Percentiles rank a stretch among this genome's conserved stretches.
Conservation (phyloP, 2,797 vertebrate genomes). For the Morelia viridis region DNA sequence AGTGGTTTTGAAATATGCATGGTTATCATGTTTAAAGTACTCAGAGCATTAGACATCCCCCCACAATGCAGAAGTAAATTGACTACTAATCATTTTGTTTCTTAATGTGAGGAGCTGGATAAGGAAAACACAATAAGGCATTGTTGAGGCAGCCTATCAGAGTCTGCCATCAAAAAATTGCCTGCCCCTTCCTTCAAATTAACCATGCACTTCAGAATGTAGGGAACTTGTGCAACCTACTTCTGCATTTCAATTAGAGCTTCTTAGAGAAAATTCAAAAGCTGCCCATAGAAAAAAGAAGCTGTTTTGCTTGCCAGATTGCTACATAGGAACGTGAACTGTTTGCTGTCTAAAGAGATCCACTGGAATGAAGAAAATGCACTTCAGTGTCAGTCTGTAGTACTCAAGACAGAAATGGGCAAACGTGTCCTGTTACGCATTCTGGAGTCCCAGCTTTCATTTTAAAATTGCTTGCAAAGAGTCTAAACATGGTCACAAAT, state of each 20-base stretch:
- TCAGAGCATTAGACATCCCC: neutral
- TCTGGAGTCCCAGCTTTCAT: neutral
- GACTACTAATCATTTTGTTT: neutral
- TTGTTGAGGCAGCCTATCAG: conserved; percentile 24
- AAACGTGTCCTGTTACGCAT: neutral
- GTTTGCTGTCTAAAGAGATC: conserved; percentile 58
- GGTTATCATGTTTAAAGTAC: neutral
- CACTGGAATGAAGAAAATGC: conserved; percentile 37
- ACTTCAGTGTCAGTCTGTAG: neutral
- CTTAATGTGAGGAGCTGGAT: neutral
- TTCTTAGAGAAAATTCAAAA: conserved; percentile 70
- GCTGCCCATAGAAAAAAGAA: conserved; percentile 58
- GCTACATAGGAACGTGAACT: conserved; percentile 57
- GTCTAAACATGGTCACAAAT: neutral
- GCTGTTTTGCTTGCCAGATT: conserved; percentile 59
- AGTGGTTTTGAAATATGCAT: neutral
- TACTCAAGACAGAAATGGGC: neutral
- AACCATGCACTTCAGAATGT: conserved; percentile 43
- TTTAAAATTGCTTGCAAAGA: neutral
- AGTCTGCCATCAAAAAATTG: neutral
- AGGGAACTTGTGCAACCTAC: conserved; percentile 66
- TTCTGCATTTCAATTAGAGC: conserved; percentile 75
- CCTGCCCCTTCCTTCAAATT: conserved; percentile 53
- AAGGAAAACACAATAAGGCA: neutral
- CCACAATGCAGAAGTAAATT: neutral